Evolutionary conservation across 2,797 vertebrate genomes (phyloP), one percentile per base, ranked within the genome.

Genomic region (Pteropus rufus): DNA sequence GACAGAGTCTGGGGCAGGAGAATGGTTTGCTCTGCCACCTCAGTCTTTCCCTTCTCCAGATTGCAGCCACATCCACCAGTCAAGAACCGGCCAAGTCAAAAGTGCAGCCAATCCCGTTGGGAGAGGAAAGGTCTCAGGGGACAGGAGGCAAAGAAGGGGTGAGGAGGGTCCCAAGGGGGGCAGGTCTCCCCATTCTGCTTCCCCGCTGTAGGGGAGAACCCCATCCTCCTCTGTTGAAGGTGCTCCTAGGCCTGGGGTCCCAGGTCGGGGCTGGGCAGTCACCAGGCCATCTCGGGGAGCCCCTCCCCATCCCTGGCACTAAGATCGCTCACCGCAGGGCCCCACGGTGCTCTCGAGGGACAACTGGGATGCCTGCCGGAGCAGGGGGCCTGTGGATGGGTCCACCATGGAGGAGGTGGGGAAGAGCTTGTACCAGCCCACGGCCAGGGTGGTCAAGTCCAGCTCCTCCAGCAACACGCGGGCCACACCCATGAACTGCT

Each of bases 381-480:
- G 99, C 92, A 99, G 99, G 0, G 99, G 99, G 52, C 99, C 99
- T 92, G 99, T 99, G 1, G 99, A 99, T 24, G 99, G 99, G 98
- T 99, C 99, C 96, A 99, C 99, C 99, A 99, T 99, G 2, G 99
- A 99, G 96, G 99, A 99, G 96, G 99, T 99, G 81, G 99, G 99
- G 98, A 99, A 99, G 94, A 99, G 99, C 99, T 99, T 99, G 99
- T 99, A 99, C 99, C 99, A 99, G 97, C 99, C 99, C 65, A 99
- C 99, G 31, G 99, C 99, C 98, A 99, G 99, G 90, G 98, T 98
- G 94, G 99, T 99, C 98, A 99, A 99, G 99, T 99, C 99, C 98
- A 99, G 98, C 98, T 99, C 99, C 98, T 99, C 99, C 99, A 99
- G 97, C 29, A 99, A 98, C 98, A 99, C 99, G 60, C 99, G 99